Conservation (phyloP, 2,797 vertebrate species). For the Anolis apletophallus region DNA sequence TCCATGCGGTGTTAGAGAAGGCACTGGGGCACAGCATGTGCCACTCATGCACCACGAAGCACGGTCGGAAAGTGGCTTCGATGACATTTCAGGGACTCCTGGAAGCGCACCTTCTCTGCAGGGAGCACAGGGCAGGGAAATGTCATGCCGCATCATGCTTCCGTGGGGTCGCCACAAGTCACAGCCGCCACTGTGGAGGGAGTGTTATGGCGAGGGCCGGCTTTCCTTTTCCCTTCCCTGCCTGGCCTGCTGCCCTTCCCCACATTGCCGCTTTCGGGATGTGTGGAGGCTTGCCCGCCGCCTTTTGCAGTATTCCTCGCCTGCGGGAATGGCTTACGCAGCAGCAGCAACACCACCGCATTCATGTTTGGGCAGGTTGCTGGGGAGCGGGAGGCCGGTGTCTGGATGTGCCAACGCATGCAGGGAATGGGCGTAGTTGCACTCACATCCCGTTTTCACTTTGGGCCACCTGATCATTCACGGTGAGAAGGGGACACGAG, state of each 20-base stretch:
- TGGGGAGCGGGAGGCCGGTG: not conserved
- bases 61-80: not conserved
- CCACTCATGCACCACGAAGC: not conserved
- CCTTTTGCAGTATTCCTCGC: not conserved
- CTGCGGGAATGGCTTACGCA: constrained; percentile 3
- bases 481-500: not conserved
- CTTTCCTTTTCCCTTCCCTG: not conserved
- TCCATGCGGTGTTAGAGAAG: too few species aligned
- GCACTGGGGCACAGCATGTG: too few species aligned
- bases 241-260: not conserved
- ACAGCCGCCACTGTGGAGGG: not conserved
- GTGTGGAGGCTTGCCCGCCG: not conserved
- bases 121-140: not conserved
- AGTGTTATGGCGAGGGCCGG: not conserved
- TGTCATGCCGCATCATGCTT: not conserved
- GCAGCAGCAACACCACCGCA: not conserved
- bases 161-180: not conserved
- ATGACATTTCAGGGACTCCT: not conserved
- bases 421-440: rapidly evolving
- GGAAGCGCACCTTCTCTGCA: not conserved
- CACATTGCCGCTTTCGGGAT: not conserved
- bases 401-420: not conserved
- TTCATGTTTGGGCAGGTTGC: constrained; percentile 22
- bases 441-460: not conserved
- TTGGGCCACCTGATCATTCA: not conserved